These are phyloP conservation scores for Plectrocnemia conspersa DNA, from an alignment of 1,140 invertebrate species.

Conservation along the genomic window DNA sequence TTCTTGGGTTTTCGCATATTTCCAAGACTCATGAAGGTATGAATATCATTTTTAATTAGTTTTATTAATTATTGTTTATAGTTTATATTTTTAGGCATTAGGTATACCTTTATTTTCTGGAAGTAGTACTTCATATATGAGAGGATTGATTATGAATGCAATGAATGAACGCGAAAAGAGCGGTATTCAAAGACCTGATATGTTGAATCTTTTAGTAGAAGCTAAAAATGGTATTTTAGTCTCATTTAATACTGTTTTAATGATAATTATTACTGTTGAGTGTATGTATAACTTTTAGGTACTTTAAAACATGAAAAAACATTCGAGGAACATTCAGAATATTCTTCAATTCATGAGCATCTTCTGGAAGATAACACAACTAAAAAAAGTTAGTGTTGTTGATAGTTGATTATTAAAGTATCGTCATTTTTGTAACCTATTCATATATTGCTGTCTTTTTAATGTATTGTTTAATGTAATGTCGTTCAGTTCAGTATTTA, in stretches of 20 bases:
- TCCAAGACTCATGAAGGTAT: conserved; percentile 28
- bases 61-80: conserved; percentile 10
- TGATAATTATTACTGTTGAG: background rate
- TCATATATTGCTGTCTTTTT: too few relatives aligned
- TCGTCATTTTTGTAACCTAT: too few relatives aligned
- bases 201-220: conserved; percentile 43
- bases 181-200: conserved; percentile 39
- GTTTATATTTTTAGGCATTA: conserved; percentile 13
- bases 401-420: too few relatives aligned
- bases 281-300: background rate
- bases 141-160: conserved; percentile 35
- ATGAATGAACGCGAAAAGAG: conserved; percentile 39
- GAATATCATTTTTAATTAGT: background rate
- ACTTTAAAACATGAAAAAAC: conserved; percentile 3
- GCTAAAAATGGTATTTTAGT: conserved; percentile 33
- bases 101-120: conserved; percentile 26
- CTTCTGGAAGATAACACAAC: too few relatives aligned
- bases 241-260: background rate
- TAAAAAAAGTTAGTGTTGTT: too few relatives aligned
- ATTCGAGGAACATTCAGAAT: background rate
- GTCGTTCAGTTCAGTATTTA: too few relatives aligned
- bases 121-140: conserved; percentile 36
- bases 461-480: too few relatives aligned
- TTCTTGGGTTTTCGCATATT: conserved; percentile 20
- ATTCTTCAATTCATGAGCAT: conserved; percentile 3